A percentile compares a stretch with the other conserved stretches of the same genome.
These are phyloP conservation scores for Scaeva pyrastri DNA, from an alignment of 2,888 invertebrate species.

Conservation along the genomic window DNA sequence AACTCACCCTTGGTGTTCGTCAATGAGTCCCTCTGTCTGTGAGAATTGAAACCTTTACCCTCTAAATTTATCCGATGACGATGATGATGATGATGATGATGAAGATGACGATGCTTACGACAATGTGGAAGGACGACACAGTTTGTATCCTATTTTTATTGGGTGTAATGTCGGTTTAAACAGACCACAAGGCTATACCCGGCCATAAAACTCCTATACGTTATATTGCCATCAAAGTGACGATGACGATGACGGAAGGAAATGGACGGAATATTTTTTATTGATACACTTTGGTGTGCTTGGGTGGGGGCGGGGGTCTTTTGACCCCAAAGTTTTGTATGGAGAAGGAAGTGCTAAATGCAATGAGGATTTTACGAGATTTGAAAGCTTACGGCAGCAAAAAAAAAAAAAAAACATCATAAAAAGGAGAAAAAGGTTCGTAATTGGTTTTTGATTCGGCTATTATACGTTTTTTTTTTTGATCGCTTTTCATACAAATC, in stretches of 20 bases:
- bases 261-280: slow-evolving; percentile 26
- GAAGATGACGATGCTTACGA: slow-evolving; percentile 19
- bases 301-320: slow-evolving; percentile 15
- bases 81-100: slow-evolving; percentile 26
- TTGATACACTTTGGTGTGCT: slow-evolving; percentile 28
- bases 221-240: slow-evolving; percentile 13
- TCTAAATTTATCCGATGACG: slow-evolving; percentile 40
- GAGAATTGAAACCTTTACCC: slow-evolving; percentile 35
- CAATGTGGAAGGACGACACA: slow-evolving; percentile 23
- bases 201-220: background rate
- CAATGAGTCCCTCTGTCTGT: slow-evolving; percentile 2
- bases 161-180: slow-evolving; percentile 54
- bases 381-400: slow-evolving; percentile 45
- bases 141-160: slow-evolving; percentile 22
- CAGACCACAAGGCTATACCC: slow-evolving; percentile 53
- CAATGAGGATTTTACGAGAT: slow-evolving; percentile 66
- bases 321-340: slow-evolving; percentile 8
- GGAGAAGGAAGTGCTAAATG: slow-evolving; percentile 44
- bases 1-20: slow-evolving; percentile 15
- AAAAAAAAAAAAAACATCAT: too few species aligned
- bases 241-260: background rate
- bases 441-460: slow-evolving; percentile 63
- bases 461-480: slow-evolving; percentile 9
- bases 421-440: slow-evolving; percentile 32
- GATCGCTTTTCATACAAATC: background rate